Conservation (phyloP, 2,888 invertebrate genomes). For the Leptinotarsa haldemani region DNA sequence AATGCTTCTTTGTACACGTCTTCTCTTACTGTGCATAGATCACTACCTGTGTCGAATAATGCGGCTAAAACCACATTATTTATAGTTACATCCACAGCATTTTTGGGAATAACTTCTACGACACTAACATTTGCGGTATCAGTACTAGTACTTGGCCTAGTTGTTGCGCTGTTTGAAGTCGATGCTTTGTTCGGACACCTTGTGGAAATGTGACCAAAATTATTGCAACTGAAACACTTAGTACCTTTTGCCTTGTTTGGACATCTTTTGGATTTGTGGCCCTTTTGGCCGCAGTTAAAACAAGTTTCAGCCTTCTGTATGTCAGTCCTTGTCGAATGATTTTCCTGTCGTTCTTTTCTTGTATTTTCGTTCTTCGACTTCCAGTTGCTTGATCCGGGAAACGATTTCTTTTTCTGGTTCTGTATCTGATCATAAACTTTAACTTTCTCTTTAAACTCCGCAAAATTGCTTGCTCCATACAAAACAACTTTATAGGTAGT, state of each 20-base stretch:
- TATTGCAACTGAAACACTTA: slow-evolving; percentile 45
- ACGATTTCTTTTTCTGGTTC: slow-evolving; percentile 23
- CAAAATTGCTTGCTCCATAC: slow-evolving; percentile 45
- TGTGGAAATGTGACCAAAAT: slow-evolving; percentile 42
- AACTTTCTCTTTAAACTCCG: slow-evolving; percentile 40
- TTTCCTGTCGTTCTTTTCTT: slow-evolving; percentile 12
- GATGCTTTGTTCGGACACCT: slow-evolving; percentile 31
- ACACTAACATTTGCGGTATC: slow-evolving; percentile 21
- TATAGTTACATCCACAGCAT: slow-evolving; percentile 31
- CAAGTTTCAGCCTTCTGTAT: slow-evolving; percentile 19
- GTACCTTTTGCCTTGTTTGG: slow-evolving; percentile 39
- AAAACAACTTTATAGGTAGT: slow-evolving; percentile 45
- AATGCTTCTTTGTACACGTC: slow-evolving; percentile 37
- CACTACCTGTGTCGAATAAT: slow-evolving; percentile 45
- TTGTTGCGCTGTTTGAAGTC: background rate
- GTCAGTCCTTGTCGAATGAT: background rate
- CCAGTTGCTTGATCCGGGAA: slow-evolving; percentile 1
- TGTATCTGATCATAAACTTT: slow-evolving; percentile 41
- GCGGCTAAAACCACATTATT: slow-evolving; percentile 25
- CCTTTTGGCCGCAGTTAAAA: slow-evolving; percentile 38
- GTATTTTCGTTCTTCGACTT: slow-evolving; percentile 12
- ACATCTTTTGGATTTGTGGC: slow-evolving; percentile 34
- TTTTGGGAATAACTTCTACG: slow-evolving; percentile 29
- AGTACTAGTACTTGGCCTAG: background rate
- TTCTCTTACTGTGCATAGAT: slow-evolving; percentile 37